Evolutionary conservation across 1,140 invertebrate genomes (phyloP), one percentile per base, ranked within the genome.

Genomic region (Caenorhabditis tropicalis): DNA sequence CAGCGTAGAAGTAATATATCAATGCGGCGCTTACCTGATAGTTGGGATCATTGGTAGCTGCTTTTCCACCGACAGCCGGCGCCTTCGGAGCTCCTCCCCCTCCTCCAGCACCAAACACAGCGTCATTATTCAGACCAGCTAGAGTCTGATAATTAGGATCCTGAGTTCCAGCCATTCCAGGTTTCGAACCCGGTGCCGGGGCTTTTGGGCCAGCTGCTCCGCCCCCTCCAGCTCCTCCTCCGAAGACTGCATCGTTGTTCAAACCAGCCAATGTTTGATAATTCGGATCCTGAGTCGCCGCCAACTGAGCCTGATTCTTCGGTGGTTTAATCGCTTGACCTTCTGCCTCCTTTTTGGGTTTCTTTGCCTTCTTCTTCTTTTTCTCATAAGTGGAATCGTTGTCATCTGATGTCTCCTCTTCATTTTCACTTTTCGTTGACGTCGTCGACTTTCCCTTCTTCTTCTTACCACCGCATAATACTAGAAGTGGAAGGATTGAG

Each of bases 251-350:
- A 31, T 81, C 79, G 36, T 81, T 81, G 21, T 49, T 81, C n/a
- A 81, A 53, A 3, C 79, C 79, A 33, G 79, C 79, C 79, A 81
- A 53, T 16, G 74, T 79, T n/a, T 79, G 74, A 19, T 79, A 79
- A 19, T 79, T 79, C 5, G 74, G 74, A 51, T 65, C 58, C 24
- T 53, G 79, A 36, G 49, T 51, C 48, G 49, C 46, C 16, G 46
- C 49, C 5, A 51, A 19, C 21, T 33, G 29, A 51, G 46, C 48
- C 46, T 31, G 43, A 24, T 74, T 74, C 9, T 74, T 74, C 36
- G 65, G 65, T 74, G 79, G 79, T 53, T 81, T 81, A 12, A 31
- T 46, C 12, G 3, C 49, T 0, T 24, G 16, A 6, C 39, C 39
- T 24, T 74, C 65, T n/a, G 79, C 27, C 27, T 29, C 49, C 6